phyloP scores from a whole-genome alignment of 2,797 vertebrate genomes.

The Dipus sagitta region DNA sequence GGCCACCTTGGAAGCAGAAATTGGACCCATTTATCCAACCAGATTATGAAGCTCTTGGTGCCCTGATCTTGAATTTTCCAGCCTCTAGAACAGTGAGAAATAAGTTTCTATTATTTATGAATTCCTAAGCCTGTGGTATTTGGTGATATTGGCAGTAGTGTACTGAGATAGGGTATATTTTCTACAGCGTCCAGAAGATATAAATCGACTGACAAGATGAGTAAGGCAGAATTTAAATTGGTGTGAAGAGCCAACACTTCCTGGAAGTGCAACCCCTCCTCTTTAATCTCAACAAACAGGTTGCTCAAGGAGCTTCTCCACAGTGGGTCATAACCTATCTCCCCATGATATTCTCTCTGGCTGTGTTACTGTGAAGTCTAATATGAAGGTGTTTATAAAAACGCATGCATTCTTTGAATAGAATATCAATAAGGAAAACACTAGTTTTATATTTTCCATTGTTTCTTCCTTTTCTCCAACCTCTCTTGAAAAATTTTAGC shows the following conservation, averaged over 20 bases:
- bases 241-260: neutral
- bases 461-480: constrained; percentile 89
- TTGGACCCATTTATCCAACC: neutral
- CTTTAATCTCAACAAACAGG: neutral
- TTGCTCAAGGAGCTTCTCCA: constrained; percentile 89
- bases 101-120: neutral
- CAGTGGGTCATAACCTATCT: constrained; percentile 88
- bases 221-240: neutral
- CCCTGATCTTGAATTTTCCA: neutral
- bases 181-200: neutral
- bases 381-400: constrained; percentile 87
- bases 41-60: neutral
- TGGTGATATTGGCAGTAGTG: neutral
- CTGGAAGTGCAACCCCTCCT: neutral
- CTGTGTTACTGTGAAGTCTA: constrained; percentile 88
- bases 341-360: constrained; percentile 91
- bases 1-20: neutral
- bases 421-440: constrained; percentile 87
- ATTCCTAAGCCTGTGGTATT: neutral
- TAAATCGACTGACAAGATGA: neutral
- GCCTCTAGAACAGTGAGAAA: neutral
- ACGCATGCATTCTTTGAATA: constrained; percentile 90
- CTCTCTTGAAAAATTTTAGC: constrained; percentile 82
- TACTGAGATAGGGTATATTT: neutral
- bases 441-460: constrained; percentile 91